These are phyloP conservation scores for Propsilocerus akamusi DNA, from an alignment of 1,140 invertebrate species.

Conservation along the genomic window DNA sequence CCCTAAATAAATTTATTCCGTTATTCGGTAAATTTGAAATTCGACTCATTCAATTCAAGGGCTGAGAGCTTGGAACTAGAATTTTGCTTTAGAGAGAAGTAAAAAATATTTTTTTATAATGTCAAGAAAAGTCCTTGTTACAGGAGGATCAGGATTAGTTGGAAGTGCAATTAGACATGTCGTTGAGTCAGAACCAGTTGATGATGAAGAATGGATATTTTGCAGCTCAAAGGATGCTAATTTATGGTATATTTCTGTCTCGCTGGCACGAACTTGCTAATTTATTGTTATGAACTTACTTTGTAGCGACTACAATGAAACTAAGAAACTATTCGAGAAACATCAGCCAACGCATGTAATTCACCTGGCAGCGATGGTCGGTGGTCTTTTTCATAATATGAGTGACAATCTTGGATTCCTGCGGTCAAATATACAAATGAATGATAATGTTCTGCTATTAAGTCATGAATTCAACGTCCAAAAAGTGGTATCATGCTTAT, in stretches of 20 bases:
- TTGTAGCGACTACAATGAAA: constrained; percentile 51
- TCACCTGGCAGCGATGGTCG: constrained; percentile 96
- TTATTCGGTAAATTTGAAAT: too few species aligned
- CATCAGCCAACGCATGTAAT: constrained; percentile 90
- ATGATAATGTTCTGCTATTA: constrained; percentile 84
- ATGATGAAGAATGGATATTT: constrained; percentile 77
- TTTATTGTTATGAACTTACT: constrained; percentile 11
- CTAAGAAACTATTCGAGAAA: constrained; percentile 60
- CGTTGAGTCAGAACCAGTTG: constrained; percentile 31
- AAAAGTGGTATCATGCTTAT: constrained; percentile 95
- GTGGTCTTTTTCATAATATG: constrained; percentile 94
- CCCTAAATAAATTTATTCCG: too few species aligned
- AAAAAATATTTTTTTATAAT: too few species aligned
- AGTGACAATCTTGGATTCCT: constrained; percentile 90
- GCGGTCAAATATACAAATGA: constrained; percentile 83
- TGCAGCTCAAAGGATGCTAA: constrained; percentile 84
- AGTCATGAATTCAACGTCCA: constrained; percentile 58
- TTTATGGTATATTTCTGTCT: constrained; percentile 67
- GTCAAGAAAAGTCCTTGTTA: constrained; percentile 48
- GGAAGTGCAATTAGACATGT: constrained; percentile 68
- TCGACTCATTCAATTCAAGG: too few species aligned
- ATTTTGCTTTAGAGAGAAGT: too few species aligned
- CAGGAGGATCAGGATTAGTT: constrained; percentile 82
- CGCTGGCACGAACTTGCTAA: too few species aligned
- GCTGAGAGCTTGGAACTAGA: too few species aligned